Base-by-base conservation (phyloP, 2,888 invertebrate species). In the Busseola fusca region DNA sequence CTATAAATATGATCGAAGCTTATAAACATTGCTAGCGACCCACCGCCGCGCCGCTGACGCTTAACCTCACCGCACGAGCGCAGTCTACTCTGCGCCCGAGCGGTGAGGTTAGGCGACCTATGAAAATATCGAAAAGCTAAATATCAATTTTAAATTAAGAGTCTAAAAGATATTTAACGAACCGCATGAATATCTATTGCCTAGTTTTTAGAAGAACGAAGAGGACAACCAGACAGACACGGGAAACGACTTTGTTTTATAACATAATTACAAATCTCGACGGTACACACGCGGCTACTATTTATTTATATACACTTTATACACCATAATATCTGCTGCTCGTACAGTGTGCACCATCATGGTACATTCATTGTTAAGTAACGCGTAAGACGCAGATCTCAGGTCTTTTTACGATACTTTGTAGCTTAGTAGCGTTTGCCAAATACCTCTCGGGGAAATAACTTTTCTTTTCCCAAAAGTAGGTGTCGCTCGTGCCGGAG, bases 381-480 rank as follows among this genome's bases (percentile, higher is more conserved):
- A 30, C 10, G 27, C 37, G 34, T 27, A 18, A n/a, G n/a, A n/a
- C 34, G 14, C 21, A 25, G 9, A 40, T 37, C 21, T 34, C 65
- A 50, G 60, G 14, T 34, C 42, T 58, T 67, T 58, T 25, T 48
- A 30, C 21, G 65, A 40, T 42, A 60, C n/a, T 62, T 65, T 78
- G 48, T 74, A 83, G 79, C n/a, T n/a, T n/a, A n/a, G n/a, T 34
- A 74, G 83, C 76, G 65, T 70, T 77, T 72, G 74, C 69, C 69
- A 70, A 21, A 54, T 27, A 80, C 34, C 34, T 34, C 34, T 76
- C 50, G 64, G 63, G 62, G 65, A 81, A 78, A 73, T 80, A 80
- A 75, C 71, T 84, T 79, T 86, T 40, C 80, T 76, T 86, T 85
- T 82, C 82, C 81, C 72, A 81, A 80, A 87, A 86, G 86, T 88